phyloP scores from a whole-genome alignment of 2,888 invertebrate species.

The Cabera pusaria region DNA sequence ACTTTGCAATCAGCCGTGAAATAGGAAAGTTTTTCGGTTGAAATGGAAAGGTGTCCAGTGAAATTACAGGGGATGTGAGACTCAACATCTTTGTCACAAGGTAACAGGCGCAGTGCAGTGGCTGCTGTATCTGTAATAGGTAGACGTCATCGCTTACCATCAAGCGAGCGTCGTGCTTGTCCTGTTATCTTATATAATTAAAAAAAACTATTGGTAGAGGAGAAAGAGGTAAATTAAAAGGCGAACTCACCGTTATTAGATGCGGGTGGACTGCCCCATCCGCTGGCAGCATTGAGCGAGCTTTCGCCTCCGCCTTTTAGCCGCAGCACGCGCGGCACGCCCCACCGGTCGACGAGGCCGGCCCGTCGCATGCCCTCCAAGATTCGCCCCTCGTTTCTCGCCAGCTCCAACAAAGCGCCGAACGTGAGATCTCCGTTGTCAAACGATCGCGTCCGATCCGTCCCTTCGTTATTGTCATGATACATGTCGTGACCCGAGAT shows the following conservation, averaged over 20 bases:
- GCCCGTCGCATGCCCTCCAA: constrained; percentile 49
- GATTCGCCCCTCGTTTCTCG: constrained; percentile 57
- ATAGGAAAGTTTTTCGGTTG: no score
- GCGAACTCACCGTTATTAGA: constrained; percentile 85
- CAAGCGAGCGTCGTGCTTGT: no score
- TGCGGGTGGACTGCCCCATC: constrained; percentile 90
- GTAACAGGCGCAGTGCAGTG: no score
- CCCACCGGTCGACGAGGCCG: constrained; percentile 76
- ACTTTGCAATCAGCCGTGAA: no score
- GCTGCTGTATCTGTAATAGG: no score
- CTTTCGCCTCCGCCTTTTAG: constrained; percentile 92
- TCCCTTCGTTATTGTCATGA: constrained; percentile 78
- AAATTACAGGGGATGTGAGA: no score
- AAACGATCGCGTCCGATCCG: constrained; percentile 57
- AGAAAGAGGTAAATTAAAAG: no score
- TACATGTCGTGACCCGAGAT: constrained; percentile 58
- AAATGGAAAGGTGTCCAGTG: no score
- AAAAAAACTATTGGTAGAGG: no score
- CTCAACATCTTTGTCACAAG: no score
- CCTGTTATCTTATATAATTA: no score
- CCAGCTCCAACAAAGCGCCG: constrained; percentile 71
- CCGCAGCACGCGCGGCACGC: constrained; percentile 84
- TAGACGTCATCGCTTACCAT: no score
- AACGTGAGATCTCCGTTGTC: constrained; percentile 78
- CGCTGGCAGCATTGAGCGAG: constrained; percentile 89